Evolutionary conservation across 2,888 invertebrate species (phyloP).

Genomic region (Idaea straminata): DNA sequence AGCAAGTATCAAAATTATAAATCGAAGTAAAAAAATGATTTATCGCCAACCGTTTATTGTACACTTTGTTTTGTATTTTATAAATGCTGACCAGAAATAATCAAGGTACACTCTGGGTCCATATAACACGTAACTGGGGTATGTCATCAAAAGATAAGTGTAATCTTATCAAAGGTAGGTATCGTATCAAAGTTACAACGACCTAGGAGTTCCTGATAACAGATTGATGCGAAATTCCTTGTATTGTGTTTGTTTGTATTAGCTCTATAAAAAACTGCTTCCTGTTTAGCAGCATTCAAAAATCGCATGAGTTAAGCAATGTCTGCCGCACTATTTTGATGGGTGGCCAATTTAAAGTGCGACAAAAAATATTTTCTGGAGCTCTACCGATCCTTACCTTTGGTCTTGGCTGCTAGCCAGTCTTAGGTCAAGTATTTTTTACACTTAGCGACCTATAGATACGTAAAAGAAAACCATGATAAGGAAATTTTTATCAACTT

Average conservation of each 20-base stretch:
- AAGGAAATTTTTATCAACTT: too few relatives aligned
- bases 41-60: conserved; percentile 18
- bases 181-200: conserved; percentile 38
- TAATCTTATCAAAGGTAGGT: conserved; percentile 61
- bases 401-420: too few relatives aligned
- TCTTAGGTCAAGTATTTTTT: too few relatives aligned
- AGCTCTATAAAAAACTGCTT: not conserved
- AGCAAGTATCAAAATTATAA: conserved; percentile 11
- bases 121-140: conserved; percentile 43
- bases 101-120: not conserved
- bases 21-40: conserved; percentile 6
- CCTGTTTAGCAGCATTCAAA: not conserved
- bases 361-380: not conserved
- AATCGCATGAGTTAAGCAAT: not conserved
- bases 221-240: conserved; percentile 1
- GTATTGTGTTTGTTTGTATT: not conserved
- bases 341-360: not conserved
- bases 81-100: not conserved
- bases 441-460: too few relatives aligned
- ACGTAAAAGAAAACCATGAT: too few relatives aligned
- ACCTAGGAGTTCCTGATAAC: conserved; percentile 34
- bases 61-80: not conserved
- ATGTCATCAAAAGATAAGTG: conserved; percentile 51
- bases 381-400: too few relatives aligned
- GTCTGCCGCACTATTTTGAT: not conserved